phyloP scores from a whole-genome alignment of 2,888 invertebrate genomes.

The Folsomia candida region DNA sequence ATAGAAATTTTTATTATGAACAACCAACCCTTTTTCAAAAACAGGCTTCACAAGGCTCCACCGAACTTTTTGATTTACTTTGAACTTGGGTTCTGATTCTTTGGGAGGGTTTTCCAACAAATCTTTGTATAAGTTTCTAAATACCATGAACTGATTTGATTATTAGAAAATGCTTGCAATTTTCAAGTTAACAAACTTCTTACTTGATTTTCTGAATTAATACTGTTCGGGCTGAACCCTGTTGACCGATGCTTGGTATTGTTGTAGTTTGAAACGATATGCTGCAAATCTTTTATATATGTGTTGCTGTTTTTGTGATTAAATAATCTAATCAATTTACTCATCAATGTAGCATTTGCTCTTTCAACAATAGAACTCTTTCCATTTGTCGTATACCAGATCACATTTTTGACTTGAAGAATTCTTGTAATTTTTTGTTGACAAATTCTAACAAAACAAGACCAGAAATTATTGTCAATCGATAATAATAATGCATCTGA shows the following conservation, averaged over 20 bases:
- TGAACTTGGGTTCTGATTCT: not conserved
- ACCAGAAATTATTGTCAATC: not conserved
- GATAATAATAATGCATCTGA: not conserved
- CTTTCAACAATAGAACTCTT: not conserved
- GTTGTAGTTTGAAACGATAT: not conserved
- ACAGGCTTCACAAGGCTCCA: not conserved
- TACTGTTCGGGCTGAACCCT: not conserved
- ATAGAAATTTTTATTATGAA: not conserved
- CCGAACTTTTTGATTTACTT: not conserved
- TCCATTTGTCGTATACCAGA: not conserved
- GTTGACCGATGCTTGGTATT: not conserved
- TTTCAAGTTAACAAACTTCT: too few relatives aligned
- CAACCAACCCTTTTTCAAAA: constrained; percentile 6
- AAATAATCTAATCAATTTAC: constrained; percentile 6
- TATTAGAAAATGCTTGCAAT: too few relatives aligned
- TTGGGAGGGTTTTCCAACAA: not conserved
- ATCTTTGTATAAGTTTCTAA: constrained; percentile 3
- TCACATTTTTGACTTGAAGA: constrained; percentile 3
- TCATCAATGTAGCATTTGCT: constrained; percentile 6
- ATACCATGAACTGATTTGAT: not conserved
- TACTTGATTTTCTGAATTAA: constrained; percentile 10
- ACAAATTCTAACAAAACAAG: not conserved
- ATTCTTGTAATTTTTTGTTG: not conserved
- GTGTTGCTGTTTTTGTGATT: not conserved
- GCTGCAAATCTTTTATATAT: not conserved